Base-by-base conservation (phyloP, 1,140 invertebrate genomes). In the Drosophila sproati region DNA sequence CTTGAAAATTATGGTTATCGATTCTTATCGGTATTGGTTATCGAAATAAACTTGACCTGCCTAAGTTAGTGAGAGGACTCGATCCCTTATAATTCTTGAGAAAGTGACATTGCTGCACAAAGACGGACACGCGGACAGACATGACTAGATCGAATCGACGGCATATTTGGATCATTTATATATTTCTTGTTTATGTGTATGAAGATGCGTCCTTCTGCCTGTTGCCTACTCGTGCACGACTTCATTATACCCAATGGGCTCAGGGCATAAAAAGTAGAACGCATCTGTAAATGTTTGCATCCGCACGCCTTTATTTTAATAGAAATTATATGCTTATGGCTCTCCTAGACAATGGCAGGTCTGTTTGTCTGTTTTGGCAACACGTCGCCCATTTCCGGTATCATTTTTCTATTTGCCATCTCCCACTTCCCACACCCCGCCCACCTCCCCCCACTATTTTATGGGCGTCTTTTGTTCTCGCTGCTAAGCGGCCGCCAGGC, bases 301-400 rank as follows among this genome's bases (percentile, higher is more conserved):
- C 68, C 68, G 63, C 55, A 77, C 50, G 80, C 57, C 71, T 77
- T 77, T 76, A 87, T 87, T 87, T 73, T 89, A 88, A 88, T 88
- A 87, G 83, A 87, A 88, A 87, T 89, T 87, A 87, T 88, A 78
- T 80, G 81, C 81, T 81, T 73, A 64, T 55, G 56, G 69, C n/a
- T 28, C 54, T 41, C 56, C 68, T 63, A 51, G 54, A 61, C 71
- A 78, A 82, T 80, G 75, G 73, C 50, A 34, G 39, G 48, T 55
- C 71, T 77, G 89, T 79, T 83, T 43, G 76, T 77, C 88, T 43
- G 76, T 74, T 91, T 82, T 89, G 89, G 83, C 78, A 91, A 91
- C 88, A 90, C 82, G 80, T 91, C 78, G 78, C 62, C 82, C 86
- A 69, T 73, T 80, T 72, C 79, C 75, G 51, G 39, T 43, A 8